Evolutionary conservation across 37 sponge, comb jelly and placozoan species (phyloP).

Genomic region (Theonella swinhoei): DNA sequence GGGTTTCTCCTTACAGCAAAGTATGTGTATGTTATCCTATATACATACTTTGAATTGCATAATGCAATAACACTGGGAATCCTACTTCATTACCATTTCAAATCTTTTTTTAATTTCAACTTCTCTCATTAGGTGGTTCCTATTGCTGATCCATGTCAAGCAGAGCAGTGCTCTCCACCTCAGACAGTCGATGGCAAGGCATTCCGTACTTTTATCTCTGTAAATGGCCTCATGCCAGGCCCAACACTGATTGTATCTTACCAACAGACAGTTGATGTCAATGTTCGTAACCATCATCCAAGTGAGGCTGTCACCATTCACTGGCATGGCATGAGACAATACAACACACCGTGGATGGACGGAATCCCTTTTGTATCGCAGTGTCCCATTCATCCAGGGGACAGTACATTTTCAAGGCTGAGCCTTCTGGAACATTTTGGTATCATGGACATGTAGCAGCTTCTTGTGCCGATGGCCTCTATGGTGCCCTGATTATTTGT

Average conservation of each 20-base stretch:
- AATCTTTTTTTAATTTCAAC: no score
- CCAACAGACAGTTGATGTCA: conserved; percentile 21
- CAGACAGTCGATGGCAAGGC: conserved; percentile 30
- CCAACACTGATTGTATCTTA: conserved; percentile 47
- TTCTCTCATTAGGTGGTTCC: neutral
- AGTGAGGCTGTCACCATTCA: conserved; percentile 44
- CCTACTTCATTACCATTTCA: no score
- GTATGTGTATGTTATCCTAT: no score
- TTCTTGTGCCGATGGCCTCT: conserved; percentile 47
- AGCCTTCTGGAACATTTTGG: conserved; percentile 63
- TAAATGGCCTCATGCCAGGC: conserved; percentile 47
- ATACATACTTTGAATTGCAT: no score
- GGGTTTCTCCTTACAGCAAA: no score
- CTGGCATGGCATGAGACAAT: conserved; percentile 67
- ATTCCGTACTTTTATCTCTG: conserved; percentile 10
- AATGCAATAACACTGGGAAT: no score
- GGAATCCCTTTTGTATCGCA: conserved; percentile 70
- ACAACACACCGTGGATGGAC: conserved; percentile 61
- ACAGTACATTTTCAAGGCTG: conserved; percentile 30
- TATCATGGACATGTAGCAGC: conserved; percentile 62
- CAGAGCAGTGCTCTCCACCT: conserved; percentile 7
- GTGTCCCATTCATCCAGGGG: conserved; percentile 54
- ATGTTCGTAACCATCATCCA: conserved; percentile 28
- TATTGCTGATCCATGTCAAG: neutral
- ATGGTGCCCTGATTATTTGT: conserved; percentile 55